Conservation (phyloP, 2,113 vertebrate species). For the Cepphus grylle region DNA sequence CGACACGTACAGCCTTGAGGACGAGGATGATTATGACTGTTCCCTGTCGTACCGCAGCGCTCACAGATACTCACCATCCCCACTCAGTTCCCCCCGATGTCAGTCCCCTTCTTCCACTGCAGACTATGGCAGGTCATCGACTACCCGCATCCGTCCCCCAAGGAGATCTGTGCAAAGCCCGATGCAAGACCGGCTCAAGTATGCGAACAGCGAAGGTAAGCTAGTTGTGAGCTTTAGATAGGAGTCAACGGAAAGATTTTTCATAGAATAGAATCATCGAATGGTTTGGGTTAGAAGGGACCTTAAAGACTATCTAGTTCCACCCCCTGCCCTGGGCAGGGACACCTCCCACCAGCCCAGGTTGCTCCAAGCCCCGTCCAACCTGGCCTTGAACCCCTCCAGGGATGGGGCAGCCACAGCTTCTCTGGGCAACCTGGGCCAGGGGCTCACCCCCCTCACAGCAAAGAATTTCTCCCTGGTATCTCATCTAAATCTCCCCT, state of each 20-base stretch:
- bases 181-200: constrained; percentile 82
- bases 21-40: constrained; percentile 82
- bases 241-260: not conserved
- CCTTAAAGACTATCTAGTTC: not conserved
- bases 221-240: rapidly evolving
- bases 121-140: constrained; percentile 61
- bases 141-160: constrained; percentile 76
- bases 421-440: not conserved
- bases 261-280: not conserved
- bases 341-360: not conserved
- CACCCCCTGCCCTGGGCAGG: not conserved
- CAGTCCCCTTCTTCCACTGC: constrained; percentile 80
- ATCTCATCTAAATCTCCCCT: not conserved
- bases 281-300: not conserved
- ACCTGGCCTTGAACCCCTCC: not conserved
- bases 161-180: constrained; percentile 79
- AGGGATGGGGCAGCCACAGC: not conserved
- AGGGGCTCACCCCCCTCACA: not conserved
- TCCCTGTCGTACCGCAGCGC: constrained; percentile 74
- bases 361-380: not conserved
- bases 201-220: constrained; percentile 83
- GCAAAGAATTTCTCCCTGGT: not conserved
- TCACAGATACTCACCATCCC: constrained; percentile 83
- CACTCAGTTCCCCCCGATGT: constrained; percentile 85
- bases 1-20: constrained; percentile 87